Evolutionary conservation across 2,888 invertebrate genomes (phyloP), one percentile per base, ranked within the genome.

Genomic region (Drosophila emarginata): DNA sequence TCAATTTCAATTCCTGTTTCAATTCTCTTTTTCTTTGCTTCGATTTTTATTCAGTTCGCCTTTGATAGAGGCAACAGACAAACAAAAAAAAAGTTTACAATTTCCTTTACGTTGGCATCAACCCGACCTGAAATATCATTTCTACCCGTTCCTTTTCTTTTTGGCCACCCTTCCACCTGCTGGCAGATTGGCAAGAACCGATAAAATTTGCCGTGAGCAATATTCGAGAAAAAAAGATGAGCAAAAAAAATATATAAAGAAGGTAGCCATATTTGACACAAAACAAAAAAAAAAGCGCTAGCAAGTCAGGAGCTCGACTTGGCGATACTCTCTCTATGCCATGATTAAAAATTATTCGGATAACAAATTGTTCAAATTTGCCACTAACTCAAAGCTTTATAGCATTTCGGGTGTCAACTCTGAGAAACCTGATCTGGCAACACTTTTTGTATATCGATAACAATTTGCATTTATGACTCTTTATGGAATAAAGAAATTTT

Each of bases 171-270:
- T 15, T 15, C 15, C 39, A 0, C 21, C 45, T 14, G 36, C 18
- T 6, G 0, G 39, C 5, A n/a, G 80, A 80, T 85, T 82, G 80
- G 51, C 61, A 72, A 62, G 28, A 62, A 67, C 68, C 66, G 88
- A 84, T 88, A 88, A 77, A 77, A 73, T 52, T 73, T 67, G 79
- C 87, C 87, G 59, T 67, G 39, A 66, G 87, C 83, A 56, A 78
- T 69, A 84, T 78, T 75, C 84, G 77, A 82, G 75, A 68, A 69
- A 63, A 32, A 67, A 67, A 67, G 58, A 69, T 45, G 45, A 45
- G 40, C 59, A 71, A 54, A 59, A 36, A 53, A 23, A 28, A 39
- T n/a, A 18, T 4, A 26, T 37, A 26, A 26, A 26, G 66, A 65
- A 62, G 69, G 64, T 56, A 45, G 45, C 45, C 45, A 45, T 45